Conservation (phyloP, 1,140 invertebrate genomes). For the Atopsyche davidsoni region DNA sequence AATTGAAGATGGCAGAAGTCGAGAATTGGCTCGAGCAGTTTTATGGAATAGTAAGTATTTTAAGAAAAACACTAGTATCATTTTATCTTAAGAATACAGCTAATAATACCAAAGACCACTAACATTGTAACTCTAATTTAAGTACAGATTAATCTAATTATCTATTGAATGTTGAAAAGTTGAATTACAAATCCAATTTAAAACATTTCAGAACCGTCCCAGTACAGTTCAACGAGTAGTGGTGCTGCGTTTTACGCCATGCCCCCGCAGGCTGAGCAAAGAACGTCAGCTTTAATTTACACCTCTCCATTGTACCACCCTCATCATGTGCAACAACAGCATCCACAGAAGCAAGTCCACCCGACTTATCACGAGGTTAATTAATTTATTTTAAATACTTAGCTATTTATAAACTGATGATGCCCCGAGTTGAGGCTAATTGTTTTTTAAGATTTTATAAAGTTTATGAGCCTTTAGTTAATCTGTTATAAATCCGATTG, state of each 20-base stretch:
- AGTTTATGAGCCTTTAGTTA: too few species aligned
- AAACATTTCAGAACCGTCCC: conserved; percentile 38
- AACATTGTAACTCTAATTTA: too few species aligned
- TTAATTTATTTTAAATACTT: not conserved
- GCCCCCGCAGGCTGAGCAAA: conserved; percentile 38
- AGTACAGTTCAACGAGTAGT: conserved; percentile 38
- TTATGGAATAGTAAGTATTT: conserved; percentile 73
- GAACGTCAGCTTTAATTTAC: conserved; percentile 39
- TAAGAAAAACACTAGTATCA: too few species aligned
- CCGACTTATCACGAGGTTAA: conserved; percentile 36
- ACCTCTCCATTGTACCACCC: conserved; percentile 24
- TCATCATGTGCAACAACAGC: conserved; percentile 32
- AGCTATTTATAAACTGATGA: too few species aligned
- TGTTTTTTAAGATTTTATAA: too few species aligned
- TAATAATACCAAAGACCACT: too few species aligned
- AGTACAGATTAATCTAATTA: too few species aligned
- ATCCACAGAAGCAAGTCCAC: conserved; percentile 31
- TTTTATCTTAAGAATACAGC: too few species aligned
- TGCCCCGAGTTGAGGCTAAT: too few species aligned
- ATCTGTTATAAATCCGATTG: too few species aligned
- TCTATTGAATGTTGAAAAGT: too few species aligned
- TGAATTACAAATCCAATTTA: too few species aligned
- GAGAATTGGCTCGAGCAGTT: conserved; percentile 67
- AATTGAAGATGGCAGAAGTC: conserved; percentile 66
- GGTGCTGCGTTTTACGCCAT: conserved; percentile 39